These are phyloP conservation scores for Sphenopsis melanotis DNA, from an alignment of 2,797 vertebrate species.

Conservation along the genomic window DNA sequence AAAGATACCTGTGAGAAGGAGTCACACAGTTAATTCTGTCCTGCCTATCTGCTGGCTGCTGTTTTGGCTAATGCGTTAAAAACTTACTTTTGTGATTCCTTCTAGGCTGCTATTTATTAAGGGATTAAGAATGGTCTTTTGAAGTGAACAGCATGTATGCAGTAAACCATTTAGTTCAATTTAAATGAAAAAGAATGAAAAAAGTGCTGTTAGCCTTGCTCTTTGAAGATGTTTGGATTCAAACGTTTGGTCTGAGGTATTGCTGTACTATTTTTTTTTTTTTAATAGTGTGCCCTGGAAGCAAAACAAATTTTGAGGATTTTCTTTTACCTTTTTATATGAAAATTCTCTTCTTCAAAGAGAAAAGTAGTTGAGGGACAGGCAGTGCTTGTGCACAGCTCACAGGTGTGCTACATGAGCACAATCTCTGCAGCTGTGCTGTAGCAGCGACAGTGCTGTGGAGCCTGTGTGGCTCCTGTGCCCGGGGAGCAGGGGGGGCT, in stretches of 20 bases:
- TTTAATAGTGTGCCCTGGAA: neutral
- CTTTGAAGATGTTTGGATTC: conserved; percentile 29
- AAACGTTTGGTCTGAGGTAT: neutral
- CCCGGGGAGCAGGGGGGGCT: neutral
- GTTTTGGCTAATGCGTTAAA: conserved; percentile 2
- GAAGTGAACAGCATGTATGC: conserved; percentile 20
- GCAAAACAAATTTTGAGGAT: neutral
- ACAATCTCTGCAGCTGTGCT: neutral
- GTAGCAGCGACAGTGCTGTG: neutral
- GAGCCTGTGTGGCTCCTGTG: neutral
- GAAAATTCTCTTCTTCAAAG: neutral
- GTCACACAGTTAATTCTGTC: neutral
- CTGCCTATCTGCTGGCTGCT: neutral
- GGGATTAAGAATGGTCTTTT: conserved; percentile 26
- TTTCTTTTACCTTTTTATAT: neutral
- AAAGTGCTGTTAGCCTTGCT: neutral
- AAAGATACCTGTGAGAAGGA: neutral
- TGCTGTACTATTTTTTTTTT: neutral
- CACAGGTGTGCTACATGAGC: rapidly evolving
- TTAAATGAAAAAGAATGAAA: conserved; percentile 26
- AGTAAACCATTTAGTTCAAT: conserved; percentile 7
- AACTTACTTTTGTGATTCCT: neutral
- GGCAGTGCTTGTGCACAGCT: neutral
- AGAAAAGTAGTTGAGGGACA: neutral
- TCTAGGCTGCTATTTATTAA: conserved; percentile 33